Evolutionary conservation across 35 echinoderm and acorn worm species (phyloP).

Genomic region (Ophiothrix spiculata): DNA sequence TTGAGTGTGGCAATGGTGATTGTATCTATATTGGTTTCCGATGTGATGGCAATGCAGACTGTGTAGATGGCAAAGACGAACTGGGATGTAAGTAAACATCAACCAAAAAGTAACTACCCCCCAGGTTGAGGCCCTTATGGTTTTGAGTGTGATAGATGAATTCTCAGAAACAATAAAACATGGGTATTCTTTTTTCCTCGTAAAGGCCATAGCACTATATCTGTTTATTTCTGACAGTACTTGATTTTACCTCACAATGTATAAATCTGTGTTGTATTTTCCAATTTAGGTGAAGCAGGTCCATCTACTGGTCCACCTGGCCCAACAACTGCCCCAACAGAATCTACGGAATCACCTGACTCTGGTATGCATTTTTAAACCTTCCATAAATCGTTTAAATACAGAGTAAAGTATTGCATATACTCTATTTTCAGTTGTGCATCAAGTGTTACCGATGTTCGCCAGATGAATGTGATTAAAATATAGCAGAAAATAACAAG

Average conservation of each 20-base stretch:
- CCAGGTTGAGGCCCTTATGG: not conserved
- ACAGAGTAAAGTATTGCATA: too few relatives aligned
- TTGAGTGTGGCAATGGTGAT: not conserved
- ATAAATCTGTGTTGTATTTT: not conserved
- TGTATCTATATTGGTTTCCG: not conserved
- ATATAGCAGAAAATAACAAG: too few relatives aligned
- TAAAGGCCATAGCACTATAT: not conserved
- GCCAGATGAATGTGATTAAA: too few relatives aligned
- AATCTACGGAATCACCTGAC: too few relatives aligned
- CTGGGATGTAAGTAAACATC: not conserved
- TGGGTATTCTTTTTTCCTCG: not conserved
- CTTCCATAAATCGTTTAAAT: too few relatives aligned
- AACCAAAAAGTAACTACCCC: not conserved
- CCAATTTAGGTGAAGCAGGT: not conserved
- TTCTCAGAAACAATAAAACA: not conserved
- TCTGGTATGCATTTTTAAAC: too few relatives aligned
- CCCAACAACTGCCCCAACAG: too few relatives aligned
- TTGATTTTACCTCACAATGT: not conserved
- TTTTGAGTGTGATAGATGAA: not conserved
- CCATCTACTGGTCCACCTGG: too few relatives aligned
- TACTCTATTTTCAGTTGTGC: too few relatives aligned
- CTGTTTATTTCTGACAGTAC: not conserved
- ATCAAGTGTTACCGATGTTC: too few relatives aligned
- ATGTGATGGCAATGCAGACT: slow-evolving; percentile 1
- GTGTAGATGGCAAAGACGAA: not conserved